Conservation (phyloP, 1,140 invertebrate species). For the Rhopalosiphum maidis region DNA sequence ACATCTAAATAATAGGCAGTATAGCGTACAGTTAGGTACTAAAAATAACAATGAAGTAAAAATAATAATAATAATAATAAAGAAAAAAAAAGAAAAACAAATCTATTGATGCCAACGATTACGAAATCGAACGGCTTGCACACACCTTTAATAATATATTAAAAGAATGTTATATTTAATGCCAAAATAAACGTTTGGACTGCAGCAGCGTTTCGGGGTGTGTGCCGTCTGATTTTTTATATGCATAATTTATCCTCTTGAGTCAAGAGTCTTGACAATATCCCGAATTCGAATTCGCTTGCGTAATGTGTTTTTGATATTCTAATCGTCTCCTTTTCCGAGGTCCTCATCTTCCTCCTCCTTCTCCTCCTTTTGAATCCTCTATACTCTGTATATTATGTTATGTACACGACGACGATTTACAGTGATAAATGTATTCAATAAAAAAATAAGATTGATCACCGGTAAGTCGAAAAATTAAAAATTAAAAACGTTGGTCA, state of each 20-base stretch:
- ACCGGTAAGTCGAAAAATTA: conserved; percentile 3
- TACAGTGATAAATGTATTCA: not conserved
- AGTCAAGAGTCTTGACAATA: not conserved
- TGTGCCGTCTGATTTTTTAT: not conserved
- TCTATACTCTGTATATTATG: not conserved
- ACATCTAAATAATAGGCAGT: not conserved
- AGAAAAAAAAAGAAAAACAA: not conserved
- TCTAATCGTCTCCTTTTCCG: not conserved
- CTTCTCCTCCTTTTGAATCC: not conserved
- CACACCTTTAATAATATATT: not conserved
- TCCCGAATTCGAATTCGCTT: not conserved
- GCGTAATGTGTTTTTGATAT: not conserved
- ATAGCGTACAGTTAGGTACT: not conserved
- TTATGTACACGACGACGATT: not conserved
- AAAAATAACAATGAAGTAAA: not conserved
- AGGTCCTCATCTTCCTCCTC: not conserved
- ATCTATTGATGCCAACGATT: not conserved
- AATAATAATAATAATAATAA: not conserved
- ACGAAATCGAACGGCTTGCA: not conserved
- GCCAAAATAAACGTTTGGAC: not conserved
- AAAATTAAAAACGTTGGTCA: conserved; percentile 23
- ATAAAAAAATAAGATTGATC: not conserved
- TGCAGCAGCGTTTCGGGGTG: not conserved
- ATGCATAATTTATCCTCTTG: not conserved
- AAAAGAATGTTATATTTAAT: conserved; percentile 7